Percentiles rank a stretch among this genome's conserved stretches.
These are phyloP conservation scores for Hydrochoerus hydrochaeris DNA, from an alignment of 2,113 vertebrate species.

Conservation along the genomic window DNA sequence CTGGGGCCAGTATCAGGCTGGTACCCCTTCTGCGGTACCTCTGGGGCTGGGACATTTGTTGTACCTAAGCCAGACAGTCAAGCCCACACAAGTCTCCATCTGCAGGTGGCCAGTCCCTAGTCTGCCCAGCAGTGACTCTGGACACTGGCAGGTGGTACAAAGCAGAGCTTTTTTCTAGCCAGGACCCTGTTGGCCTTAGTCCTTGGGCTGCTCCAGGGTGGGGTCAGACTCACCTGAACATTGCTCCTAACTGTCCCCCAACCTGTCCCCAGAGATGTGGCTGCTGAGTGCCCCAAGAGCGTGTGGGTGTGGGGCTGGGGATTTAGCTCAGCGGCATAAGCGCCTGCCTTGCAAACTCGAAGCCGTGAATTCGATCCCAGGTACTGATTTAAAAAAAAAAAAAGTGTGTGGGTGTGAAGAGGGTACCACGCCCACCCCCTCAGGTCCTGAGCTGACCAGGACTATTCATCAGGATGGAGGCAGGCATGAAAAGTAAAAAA, in stretches of 20 bases:
- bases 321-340: too few relatives aligned
- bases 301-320: neutral
- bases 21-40: neutral
- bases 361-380: too few relatives aligned
- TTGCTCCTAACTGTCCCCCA: neutral
- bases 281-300: neutral
- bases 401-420: neutral
- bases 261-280: neutral
- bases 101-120: accelerated
- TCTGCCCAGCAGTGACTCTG: neutral
- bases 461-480: neutral
- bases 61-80: accelerated
- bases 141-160: neutral
- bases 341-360: too few relatives aligned
- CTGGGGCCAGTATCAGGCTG: neutral
- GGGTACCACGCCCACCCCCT: neutral
- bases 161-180: neutral
- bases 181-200: neutral
- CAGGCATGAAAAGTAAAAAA: neutral
- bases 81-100: too few relatives aligned
- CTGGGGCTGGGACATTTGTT: neutral
- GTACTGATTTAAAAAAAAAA: too few relatives aligned
- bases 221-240: neutral
- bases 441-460: neutral
- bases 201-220: neutral